These are phyloP conservation scores for Heliconius hermathena DNA, from an alignment of 1,140 invertebrate species.

Conservation along the genomic window DNA sequence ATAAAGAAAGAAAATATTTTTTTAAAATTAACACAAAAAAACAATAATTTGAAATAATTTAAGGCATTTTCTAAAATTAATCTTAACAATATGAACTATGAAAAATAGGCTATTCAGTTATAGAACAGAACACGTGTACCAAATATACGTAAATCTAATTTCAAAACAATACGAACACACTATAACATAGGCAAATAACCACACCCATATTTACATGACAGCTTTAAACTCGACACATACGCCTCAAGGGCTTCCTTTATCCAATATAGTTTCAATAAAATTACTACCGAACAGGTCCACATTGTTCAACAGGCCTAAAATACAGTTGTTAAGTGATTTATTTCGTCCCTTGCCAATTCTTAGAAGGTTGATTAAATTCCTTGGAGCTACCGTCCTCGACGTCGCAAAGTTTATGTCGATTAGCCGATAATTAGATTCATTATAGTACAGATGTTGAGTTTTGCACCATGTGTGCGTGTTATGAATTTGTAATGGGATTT, in stretches of 20 bases:
- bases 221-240: constrained; percentile 35
- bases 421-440: constrained; percentile 63
- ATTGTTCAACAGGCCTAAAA: constrained; percentile 43
- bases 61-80: too few species aligned
- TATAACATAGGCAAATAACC: background rate
- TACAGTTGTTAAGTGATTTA: constrained; percentile 55
- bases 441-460: background rate
- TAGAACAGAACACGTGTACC: background rate
- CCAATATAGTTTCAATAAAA: constrained; percentile 49
- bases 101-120: background rate
- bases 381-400: constrained; percentile 53
- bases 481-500: background rate
- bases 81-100: too few species aligned
- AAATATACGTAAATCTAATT: background rate
- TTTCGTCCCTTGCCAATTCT: constrained; percentile 62
- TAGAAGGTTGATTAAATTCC: constrained; percentile 73
- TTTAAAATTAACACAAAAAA: too few species aligned
- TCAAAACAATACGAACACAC: background rate
- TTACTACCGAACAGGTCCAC: constrained; percentile 44
- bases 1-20: too few species aligned
- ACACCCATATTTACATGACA: background rate
- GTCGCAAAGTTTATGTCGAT: constrained; percentile 60
- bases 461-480: background rate
- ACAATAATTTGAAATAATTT: too few species aligned
- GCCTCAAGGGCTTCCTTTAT: constrained; percentile 37